Evolutionary conservation across 1,140 invertebrate species (phyloP).

Genomic region (Bicyclus anynana): DNA sequence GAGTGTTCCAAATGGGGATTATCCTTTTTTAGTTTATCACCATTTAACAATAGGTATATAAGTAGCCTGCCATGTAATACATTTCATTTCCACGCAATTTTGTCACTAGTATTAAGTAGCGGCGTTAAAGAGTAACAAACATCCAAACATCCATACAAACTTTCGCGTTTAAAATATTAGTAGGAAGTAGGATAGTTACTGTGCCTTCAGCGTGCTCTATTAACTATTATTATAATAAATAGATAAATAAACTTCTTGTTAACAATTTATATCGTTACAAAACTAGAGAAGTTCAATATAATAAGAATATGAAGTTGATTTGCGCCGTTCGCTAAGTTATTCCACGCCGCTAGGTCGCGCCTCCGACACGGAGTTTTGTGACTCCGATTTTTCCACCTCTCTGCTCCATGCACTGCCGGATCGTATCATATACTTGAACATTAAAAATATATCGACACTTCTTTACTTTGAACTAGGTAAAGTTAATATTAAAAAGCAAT

Average conservation of each 20-base stretch:
- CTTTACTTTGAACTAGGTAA: not conserved
- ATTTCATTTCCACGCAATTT: no score
- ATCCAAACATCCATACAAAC: no score
- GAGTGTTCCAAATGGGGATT: no score
- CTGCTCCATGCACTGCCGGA: not conserved
- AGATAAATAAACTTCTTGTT: not conserved
- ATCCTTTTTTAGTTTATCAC: no score
- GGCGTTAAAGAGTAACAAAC: no score
- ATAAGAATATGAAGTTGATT: conserved; percentile 15
- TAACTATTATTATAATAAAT: no score
- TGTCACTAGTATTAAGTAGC: no score
- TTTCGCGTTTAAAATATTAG: no score
- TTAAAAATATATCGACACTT: not conserved
- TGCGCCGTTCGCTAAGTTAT: conserved; percentile 18
- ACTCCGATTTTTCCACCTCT: conserved; percentile 16
- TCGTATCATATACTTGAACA: not conserved
- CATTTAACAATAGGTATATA: no score
- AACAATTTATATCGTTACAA: not conserved
- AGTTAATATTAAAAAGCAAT: not conserved
- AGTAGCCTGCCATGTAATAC: no score
- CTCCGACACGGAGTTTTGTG: conserved; percentile 15
- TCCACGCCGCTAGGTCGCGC: conserved; percentile 17
- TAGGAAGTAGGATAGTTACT: no score
- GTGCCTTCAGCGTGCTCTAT: no score
- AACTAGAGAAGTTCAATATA: conserved; percentile 1